phyloP scores from a whole-genome alignment of 2,888 invertebrate genomes.

The Volucella zonaria region DNA sequence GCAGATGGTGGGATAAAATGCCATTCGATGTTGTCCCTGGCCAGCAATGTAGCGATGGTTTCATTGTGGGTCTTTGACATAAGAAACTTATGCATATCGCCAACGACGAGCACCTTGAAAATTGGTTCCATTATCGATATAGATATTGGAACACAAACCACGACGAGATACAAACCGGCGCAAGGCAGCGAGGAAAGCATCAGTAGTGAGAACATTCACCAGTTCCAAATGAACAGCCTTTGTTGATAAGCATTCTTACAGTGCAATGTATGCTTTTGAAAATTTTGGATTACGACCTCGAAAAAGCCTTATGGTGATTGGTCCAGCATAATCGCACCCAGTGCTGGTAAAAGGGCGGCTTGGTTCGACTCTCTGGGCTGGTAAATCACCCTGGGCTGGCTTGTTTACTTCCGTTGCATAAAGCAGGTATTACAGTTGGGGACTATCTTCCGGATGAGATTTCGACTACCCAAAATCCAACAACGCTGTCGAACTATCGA shows the following conservation, averaged over 20 bases:
- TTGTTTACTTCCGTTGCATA: too few relatives aligned
- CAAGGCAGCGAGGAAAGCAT: conserved; percentile 2
- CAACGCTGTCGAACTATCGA: conserved; percentile 34
- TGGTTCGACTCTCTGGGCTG: conserved; percentile 11
- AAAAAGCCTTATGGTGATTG: too few relatives aligned
- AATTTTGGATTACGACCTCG: too few relatives aligned
- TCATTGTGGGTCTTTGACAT: conserved; percentile 6
- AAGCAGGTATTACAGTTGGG: too few relatives aligned
- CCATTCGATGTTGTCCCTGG: not conserved
- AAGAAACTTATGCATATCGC: conserved; percentile 7
- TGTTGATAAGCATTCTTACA: conserved; percentile 26
- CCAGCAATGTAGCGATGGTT: not conserved
- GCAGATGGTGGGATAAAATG: conserved; percentile 26
- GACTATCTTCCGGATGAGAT: conserved; percentile 43
- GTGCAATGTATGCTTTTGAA: conserved; percentile 23
- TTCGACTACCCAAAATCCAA: conserved; percentile 51
- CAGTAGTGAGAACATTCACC: conserved; percentile 8
- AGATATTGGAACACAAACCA: conserved; percentile 9
- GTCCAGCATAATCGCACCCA: too few relatives aligned
- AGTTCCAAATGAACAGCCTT: conserved; percentile 25
- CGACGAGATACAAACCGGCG: conserved; percentile 17
- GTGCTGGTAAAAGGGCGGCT: too few relatives aligned
- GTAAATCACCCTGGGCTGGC: too few relatives aligned
- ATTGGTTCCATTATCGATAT: conserved; percentile 41
- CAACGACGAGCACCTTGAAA: conserved; percentile 27